phyloP scores from a whole-genome alignment of 2,113 vertebrate genomes.

The Manacus vitellinus region DNA sequence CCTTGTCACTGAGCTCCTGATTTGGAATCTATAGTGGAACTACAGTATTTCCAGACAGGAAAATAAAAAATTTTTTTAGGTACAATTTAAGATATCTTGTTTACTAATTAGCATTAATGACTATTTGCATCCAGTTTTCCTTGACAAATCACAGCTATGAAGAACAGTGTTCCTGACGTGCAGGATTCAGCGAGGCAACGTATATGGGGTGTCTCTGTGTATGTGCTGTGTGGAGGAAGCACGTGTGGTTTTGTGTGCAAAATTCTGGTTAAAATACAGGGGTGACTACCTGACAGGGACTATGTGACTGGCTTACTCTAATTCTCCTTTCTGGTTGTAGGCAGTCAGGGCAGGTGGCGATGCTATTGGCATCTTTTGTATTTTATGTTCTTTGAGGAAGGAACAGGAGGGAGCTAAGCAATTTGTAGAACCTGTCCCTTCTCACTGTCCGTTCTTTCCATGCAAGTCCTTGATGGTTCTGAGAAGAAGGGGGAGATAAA shows the following conservation, averaged over 20 bases:
- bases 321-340: not conserved
- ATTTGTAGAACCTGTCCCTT: not conserved
- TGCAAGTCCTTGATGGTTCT: not conserved
- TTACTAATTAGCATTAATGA: not conserved
- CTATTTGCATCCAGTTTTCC: not conserved
- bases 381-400: not conserved
- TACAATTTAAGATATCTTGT: not conserved
- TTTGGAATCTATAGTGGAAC: not conserved
- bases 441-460: not conserved
- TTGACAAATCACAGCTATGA: not conserved
- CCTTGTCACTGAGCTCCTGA: not conserved
- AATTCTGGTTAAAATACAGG: not conserved
- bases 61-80: not conserved
- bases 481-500: not conserved
- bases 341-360: not conserved
- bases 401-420: not conserved
- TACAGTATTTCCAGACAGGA: not conserved
- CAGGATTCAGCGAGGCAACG: accelerated
- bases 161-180: not conserved
- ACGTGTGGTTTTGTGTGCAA: not conserved
- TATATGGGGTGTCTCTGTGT: not conserved
- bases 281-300: not conserved
- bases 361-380: not conserved
- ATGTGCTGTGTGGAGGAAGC: not conserved
- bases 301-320: not conserved